Conservation (phyloP, 2,113 vertebrate species). For the Heliornis fulica region DNA sequence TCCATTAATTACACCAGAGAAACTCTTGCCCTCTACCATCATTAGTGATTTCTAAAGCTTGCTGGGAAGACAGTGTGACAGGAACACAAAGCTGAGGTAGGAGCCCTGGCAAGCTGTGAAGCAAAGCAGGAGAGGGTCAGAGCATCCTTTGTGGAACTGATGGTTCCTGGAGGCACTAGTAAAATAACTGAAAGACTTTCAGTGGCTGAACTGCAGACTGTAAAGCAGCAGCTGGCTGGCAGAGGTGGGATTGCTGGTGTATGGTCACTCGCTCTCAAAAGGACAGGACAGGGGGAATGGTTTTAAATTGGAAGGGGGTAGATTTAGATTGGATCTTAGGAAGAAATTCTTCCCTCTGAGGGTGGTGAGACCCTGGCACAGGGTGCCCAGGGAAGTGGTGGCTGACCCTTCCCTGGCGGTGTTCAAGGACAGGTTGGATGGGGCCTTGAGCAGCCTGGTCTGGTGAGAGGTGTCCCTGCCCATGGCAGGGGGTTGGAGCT, state of each 20-base stretch:
- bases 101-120: slow-evolving; percentile 24
- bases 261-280: not conserved
- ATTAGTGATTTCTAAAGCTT: slow-evolving; percentile 20
- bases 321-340: too few relatives aligned
- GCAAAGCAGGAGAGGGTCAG: not conserved
- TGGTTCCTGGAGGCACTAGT: not conserved
- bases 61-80: not conserved
- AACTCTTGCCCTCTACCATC: slow-evolving; percentile 1
- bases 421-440: too few relatives aligned
- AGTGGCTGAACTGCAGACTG: not conserved
- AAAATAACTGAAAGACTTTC: slow-evolving; percentile 4
- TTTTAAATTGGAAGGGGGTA: too few relatives aligned
- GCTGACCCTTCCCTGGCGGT: too few relatives aligned
- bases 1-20: slow-evolving; percentile 48
- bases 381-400: too few relatives aligned
- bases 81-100: slow-evolving; percentile 25
- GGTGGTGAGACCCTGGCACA: too few relatives aligned
- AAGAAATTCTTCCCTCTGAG: too few relatives aligned
- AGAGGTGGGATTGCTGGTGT: not conserved
- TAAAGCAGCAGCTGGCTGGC: not conserved
- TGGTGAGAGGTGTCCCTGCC: too few relatives aligned
- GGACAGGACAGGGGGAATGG: too few relatives aligned
- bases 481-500: too few relatives aligned
- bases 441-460: too few relatives aligned
- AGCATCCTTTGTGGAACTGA: not conserved